These are phyloP conservation scores for Natrix natrix DNA, from an alignment of 2,797 vertebrate genomes.

Conservation along the genomic window DNA sequence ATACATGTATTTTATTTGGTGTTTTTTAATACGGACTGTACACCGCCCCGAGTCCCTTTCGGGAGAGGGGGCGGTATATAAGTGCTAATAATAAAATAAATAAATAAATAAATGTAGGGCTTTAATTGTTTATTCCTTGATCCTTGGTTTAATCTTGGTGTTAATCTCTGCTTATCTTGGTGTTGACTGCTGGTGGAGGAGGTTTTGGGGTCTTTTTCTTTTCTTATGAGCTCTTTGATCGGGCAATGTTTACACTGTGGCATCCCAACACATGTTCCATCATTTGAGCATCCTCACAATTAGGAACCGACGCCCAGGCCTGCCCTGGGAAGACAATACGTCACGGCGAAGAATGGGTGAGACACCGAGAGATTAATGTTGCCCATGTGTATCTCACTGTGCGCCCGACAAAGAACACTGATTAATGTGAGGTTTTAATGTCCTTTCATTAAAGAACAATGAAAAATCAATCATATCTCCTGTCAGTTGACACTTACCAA, in stretches of 20 bases:
- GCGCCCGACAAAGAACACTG: background rate
- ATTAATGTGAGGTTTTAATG: background rate
- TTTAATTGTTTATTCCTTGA: too few species aligned
- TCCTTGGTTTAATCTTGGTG: too few species aligned
- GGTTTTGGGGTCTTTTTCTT: too few species aligned
- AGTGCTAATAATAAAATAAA: too few species aligned
- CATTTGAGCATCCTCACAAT: background rate
- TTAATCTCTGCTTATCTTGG: too few species aligned
- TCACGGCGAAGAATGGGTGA: background rate
- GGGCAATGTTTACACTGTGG: background rate
- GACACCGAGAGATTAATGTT: background rate
- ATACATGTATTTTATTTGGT: too few species aligned
- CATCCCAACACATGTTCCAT: background rate
- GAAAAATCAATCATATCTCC: background rate
- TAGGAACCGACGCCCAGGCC: background rate
- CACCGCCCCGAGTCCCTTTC: too few species aligned
- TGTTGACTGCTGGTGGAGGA: too few species aligned
- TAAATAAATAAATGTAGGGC: too few species aligned
- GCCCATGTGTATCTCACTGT: accelerated
- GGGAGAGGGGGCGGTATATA: too few species aligned
- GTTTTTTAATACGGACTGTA: too few species aligned
- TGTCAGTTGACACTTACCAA: background rate
- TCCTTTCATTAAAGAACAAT: background rate
- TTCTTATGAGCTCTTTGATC: too few species aligned
- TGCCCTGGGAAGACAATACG: background rate